A percentile compares a stretch with the other conserved stretches of the same genome.
Evolutionary conservation across 2,888 invertebrate species (phyloP).

Genomic region (Cantharis nigra): DNA sequence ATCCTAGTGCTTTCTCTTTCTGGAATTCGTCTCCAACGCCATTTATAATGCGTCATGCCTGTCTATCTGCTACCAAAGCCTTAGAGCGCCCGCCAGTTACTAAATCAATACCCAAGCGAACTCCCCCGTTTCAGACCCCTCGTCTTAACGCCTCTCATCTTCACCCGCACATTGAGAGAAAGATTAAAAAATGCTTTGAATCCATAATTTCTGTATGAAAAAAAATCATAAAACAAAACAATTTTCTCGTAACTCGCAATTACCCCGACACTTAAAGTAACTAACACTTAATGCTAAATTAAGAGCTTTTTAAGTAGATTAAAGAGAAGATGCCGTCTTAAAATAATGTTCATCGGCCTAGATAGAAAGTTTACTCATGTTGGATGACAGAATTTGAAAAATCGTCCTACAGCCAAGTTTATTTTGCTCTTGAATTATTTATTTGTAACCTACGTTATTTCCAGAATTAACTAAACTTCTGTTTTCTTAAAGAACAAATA

Average conservation of each 20-base stretch:
- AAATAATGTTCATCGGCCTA: conserved; percentile 38
- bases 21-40: conserved; percentile 56
- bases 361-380: conserved; percentile 31
- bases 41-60: conserved; percentile 58
- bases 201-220: background rate
- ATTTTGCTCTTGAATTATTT: conserved; percentile 26
- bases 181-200: background rate
- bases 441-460: conserved; percentile 29
- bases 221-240: background rate
- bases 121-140: conserved; percentile 35
- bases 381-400: conserved; percentile 29
- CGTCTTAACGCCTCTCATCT: conserved; percentile 35
- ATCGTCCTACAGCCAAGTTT: conserved; percentile 23
- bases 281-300: conserved; percentile 43
- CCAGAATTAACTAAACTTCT: conserved; percentile 28
- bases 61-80: conserved; percentile 56
- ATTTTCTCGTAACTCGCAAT: background rate
- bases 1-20: conserved; percentile 38
- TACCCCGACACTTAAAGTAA: conserved; percentile 2
- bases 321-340: conserved; percentile 35
- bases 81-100: conserved; percentile 57
- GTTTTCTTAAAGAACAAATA: conserved; percentile 20
- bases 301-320: conserved; percentile 41
- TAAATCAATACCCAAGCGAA: conserved; percentile 55
- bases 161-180: conserved; percentile 34